Evolutionary conservation across 2,888 invertebrate genomes (phyloP), one percentile per base, ranked within the genome.

Genomic region (Amphipoea lucens): DNA sequence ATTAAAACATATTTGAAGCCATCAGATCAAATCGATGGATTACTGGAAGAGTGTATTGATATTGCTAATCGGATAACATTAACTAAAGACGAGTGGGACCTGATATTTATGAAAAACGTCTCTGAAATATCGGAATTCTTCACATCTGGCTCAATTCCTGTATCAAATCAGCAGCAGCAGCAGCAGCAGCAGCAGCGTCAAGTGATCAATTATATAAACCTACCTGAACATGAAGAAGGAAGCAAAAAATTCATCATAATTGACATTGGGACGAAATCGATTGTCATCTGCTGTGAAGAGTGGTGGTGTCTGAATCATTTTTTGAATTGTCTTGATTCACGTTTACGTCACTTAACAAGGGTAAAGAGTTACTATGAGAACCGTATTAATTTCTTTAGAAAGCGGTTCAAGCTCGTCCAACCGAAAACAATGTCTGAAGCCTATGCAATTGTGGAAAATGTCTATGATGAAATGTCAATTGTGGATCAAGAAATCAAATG

Each of bases 81-180:
- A 4, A 68, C 45, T 48, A 68, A n/a, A 68, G 68, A 68, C n/a
- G 68, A 68, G 23, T 68, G 42, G 42, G 11, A 68, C 48, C 29
- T 48, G 29, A 68, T 11, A 68, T 29, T 68, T 68, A 68, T 68
- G 68, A 29, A 48, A 68, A 68, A 68, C 68, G 48, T 1, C 63
- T 68, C 68, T 68, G 68, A 68, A 68, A 68, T 68, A n/a, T 68
- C 68, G 29, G 68, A 14, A 68, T 68, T 68, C 68, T 68, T 68
- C 48, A 68, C 14, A 68, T 48, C 48, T 48, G 29, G 48, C 29
- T 6, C 6, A 48, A 48, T 68, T 29, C 48, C 68, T 68, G 17
- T 4, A 51, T 9, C 51, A 68, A 45, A 51, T 3, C 4, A 68
- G 48, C 68, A 68, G 51, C 51, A 20, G 66, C n/a, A n/a, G n/a